Evolutionary conservation across 2,888 invertebrate genomes (phyloP).

Genomic region (Epistrophella euchroma): DNA sequence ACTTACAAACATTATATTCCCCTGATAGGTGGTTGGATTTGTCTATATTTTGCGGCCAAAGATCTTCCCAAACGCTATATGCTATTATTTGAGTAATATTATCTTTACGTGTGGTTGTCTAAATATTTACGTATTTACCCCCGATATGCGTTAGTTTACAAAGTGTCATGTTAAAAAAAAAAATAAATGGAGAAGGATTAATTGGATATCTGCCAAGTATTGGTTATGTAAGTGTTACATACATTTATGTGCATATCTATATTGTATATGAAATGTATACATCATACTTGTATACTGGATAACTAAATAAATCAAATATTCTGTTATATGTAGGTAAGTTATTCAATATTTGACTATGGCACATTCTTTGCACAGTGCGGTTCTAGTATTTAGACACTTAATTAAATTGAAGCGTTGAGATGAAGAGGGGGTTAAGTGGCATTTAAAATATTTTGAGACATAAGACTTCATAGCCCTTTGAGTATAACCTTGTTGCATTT

Average conservation of each 20-base stretch:
- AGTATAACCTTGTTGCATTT: too few species aligned
- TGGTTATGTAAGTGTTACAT: neutral
- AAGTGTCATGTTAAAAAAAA: constrained; percentile 64
- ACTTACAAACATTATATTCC: too few species aligned
- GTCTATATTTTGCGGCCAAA: neutral
- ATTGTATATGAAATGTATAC: neutral
- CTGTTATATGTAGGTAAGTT: neutral
- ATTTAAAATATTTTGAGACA: too few species aligned
- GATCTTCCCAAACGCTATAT: neutral
- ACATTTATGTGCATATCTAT: too few species aligned
- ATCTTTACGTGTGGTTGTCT: constrained; percentile 17
- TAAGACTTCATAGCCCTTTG: too few species aligned
- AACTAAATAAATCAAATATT: constrained; percentile 48
- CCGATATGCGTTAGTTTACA: constrained; percentile 36
- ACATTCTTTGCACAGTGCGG: neutral
- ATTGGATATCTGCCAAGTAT: constrained; percentile 58
- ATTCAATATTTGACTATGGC: constrained; percentile 13
- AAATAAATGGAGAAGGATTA: constrained; percentile 58
- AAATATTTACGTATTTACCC: constrained; percentile 51
- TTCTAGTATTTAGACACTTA: too few species aligned
- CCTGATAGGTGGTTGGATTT: too few species aligned
- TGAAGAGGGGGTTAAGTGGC: too few species aligned
- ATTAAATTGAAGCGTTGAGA: too few species aligned
- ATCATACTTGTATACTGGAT: neutral
- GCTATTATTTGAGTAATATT: constrained; percentile 7